These are phyloP conservation scores for Pseudococcus jackbeardsleyi DNA, from an alignment of 2,888 invertebrate species.

Conservation along the genomic window DNA sequence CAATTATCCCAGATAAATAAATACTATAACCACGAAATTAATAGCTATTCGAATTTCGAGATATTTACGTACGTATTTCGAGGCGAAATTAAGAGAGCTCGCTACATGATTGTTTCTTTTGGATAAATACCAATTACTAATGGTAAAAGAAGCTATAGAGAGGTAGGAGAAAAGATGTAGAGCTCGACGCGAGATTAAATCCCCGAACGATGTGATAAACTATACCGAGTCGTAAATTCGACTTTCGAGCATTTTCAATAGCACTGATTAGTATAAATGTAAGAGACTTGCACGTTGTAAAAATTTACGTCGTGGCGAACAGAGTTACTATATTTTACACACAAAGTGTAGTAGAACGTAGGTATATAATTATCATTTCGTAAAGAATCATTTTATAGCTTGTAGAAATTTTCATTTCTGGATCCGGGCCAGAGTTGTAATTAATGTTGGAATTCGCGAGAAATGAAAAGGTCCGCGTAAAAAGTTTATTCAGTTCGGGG, in stretches of 20 bases:
- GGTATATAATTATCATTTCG: background rate
- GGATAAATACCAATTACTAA: conserved; percentile 36
- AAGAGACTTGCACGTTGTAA: background rate
- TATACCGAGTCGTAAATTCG: background rate
- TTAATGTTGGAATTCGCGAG: conserved; percentile 14
- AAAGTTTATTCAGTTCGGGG: background rate
- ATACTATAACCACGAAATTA: too few species aligned
- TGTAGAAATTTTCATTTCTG: conserved; percentile 18
- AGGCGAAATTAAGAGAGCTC: too few species aligned
- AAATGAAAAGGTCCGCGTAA: conserved; percentile 15
- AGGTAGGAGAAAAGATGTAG: too few species aligned
- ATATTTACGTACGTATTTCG: too few species aligned
- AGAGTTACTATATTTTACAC: background rate
- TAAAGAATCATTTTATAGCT: conserved; percentile 19
- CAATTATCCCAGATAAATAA: too few species aligned
- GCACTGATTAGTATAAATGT: background rate
- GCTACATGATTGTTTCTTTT: background rate
- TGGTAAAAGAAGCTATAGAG: background rate
- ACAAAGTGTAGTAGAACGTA: background rate
- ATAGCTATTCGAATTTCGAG: too few species aligned
- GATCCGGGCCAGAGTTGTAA: background rate
- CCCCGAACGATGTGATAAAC: background rate
- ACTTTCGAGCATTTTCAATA: conserved; percentile 2
- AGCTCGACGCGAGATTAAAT: background rate
- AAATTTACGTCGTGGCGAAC: background rate